Evolutionary conservation across 2,797 vertebrate genomes (phyloP).

Genomic region (Champsocephalus esox): DNA sequence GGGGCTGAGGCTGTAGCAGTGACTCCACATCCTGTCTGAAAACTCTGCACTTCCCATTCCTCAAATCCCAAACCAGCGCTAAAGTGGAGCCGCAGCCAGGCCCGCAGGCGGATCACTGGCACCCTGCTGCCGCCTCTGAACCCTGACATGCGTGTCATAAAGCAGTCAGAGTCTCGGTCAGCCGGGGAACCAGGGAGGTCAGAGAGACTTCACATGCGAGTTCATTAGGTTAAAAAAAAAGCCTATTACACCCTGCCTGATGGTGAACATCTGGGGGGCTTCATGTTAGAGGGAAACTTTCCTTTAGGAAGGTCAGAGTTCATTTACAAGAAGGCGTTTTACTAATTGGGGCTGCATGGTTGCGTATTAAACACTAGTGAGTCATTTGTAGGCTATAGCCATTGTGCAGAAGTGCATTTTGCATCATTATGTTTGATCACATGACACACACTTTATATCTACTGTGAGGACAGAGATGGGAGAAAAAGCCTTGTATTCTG

Average conservation of each 20-base stretch:
- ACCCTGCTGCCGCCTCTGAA: constrained; percentile 36
- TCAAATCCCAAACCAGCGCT: constrained; percentile 49
- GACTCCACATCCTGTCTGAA: constrained; percentile 78
- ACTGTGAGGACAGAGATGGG: background rate
- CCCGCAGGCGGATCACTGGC: constrained; percentile 6
- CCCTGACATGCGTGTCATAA: constrained; percentile 38
- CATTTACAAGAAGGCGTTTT: background rate
- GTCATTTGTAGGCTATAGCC: background rate
- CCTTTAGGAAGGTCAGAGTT: background rate
- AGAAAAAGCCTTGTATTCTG: background rate
- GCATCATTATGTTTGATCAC: background rate
- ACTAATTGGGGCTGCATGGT: background rate
- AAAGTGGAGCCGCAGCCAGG: background rate
- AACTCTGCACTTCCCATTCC: constrained; percentile 77
- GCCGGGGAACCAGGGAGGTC: background rate
- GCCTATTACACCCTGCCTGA: background rate
- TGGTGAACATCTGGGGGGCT: constrained; percentile 3
- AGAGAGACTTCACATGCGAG: background rate
- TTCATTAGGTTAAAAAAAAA: background rate
- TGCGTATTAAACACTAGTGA: background rate
- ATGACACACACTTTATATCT: background rate
- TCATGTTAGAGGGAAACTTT: background rate
- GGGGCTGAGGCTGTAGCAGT: constrained; percentile 37
- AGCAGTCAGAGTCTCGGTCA: constrained; percentile 8
- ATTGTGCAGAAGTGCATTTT: background rate